phyloP scores from a whole-genome alignment of 2,113 vertebrate genomes.

The Tyrannus savana region DNA sequence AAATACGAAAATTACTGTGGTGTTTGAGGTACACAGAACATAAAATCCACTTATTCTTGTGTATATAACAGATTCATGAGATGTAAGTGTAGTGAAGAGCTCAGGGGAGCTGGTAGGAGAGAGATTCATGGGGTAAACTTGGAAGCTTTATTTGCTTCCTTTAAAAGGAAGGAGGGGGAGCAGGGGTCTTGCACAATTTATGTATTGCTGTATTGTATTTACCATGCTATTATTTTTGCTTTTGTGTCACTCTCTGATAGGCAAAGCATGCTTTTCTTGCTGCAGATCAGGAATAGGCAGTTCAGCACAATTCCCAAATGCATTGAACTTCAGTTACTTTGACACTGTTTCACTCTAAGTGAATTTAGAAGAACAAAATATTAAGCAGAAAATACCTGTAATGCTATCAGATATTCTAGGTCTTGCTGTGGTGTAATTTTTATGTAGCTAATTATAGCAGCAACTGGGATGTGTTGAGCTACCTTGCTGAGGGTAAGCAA shows the following conservation, averaged over 20 bases:
- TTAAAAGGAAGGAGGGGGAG: background rate
- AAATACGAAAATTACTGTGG: background rate
- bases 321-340: background rate
- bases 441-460: background rate
- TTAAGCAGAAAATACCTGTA: background rate
- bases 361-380: background rate
- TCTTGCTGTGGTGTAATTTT: background rate
- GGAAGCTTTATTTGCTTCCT: background rate
- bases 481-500: slow-evolving; percentile 24
- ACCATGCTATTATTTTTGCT: background rate
- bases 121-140: background rate
- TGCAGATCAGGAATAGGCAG: background rate
- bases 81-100: background rate
- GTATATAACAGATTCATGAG: background rate
- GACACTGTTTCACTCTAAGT: background rate
- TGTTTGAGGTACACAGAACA: background rate
- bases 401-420: background rate
- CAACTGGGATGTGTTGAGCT: background rate
- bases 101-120: background rate
- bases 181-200: background rate
- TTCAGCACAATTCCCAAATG: background rate
- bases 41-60: background rate
- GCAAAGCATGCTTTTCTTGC: background rate
- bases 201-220: background rate
- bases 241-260: background rate